Percentiles rank a stretch among this genome's conserved stretches.
Conservation (phyloP, 2,113 vertebrate species). For the Cephalopterus ornatus region DNA sequence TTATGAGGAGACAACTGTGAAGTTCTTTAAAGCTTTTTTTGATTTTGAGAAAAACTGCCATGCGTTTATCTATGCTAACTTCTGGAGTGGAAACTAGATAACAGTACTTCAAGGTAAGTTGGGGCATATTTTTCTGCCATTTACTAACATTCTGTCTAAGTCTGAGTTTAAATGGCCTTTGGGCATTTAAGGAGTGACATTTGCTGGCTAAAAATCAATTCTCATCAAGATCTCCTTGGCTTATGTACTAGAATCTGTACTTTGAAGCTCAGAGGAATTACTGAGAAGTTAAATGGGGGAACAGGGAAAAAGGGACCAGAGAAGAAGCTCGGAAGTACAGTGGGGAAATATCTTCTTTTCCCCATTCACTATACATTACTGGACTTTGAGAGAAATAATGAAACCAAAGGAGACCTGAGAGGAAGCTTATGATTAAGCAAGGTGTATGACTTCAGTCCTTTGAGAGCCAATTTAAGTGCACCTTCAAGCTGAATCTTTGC, state of each 20-base stretch:
- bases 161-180: conserved; percentile 33
- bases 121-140: not conserved
- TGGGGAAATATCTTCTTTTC: not conserved
- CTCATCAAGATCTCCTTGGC: conserved; percentile 28
- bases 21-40: not conserved
- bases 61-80: not conserved
- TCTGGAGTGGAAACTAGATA: not conserved
- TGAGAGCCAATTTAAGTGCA: conserved; percentile 31
- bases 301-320: not conserved
- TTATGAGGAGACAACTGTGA: not conserved
- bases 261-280: conserved; percentile 30
- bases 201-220: conserved; percentile 53
- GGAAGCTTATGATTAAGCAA: not conserved
- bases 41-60: not conserved
- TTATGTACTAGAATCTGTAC: not conserved
- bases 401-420: conserved; percentile 32
- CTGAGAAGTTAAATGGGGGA: not conserved
- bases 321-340: not conserved
- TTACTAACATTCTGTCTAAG: not conserved
- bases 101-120: not conserved
- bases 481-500: not conserved
- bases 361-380: not conserved
- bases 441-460: not conserved
- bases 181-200: conserved; percentile 35
- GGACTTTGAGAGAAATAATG: not conserved